Evolutionary conservation across 2,113 vertebrate genomes (phyloP), one percentile per base, ranked within the genome.

Genomic region (Origma solitaria): DNA sequence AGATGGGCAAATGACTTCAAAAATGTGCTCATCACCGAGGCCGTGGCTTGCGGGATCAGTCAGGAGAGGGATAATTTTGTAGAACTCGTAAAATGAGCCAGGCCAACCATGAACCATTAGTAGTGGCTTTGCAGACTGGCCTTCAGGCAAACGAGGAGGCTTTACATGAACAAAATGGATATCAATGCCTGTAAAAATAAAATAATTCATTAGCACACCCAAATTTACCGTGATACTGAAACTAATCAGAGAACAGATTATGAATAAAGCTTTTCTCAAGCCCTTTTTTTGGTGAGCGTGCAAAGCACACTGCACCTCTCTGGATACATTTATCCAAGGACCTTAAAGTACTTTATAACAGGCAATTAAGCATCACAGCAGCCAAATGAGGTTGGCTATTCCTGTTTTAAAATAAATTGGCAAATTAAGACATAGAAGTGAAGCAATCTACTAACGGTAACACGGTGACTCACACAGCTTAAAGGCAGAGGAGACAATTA

Each of bases 81-180:
- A 98, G 33, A 98, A 98, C 94, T 98, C 98, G 0, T 95, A 98
- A 90, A 98, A 98, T 11, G 97, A 98, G 44, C 98, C 98, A 1
- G 98, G 98, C 98, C 98, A 98, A 61, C 98, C 98, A 7, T 98
- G 98, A 30, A 98, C 96, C 98, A 98, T 98, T 49, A 98, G 35
- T 21, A 98, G 71, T 16, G 98, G 98, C 50, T 97, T 97, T 23
- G 97, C 92, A 72, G 86, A 87, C 20, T 25, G 65, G 77, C 97
- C 96, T 11, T 95, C n/a, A 3, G 97, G 96, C 72, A 95, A 76
- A 61, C 3, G 31, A 25, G 81, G 65, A 25, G 98, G 97, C 86
- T 98, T 98, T 47, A 97, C 95, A 0, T 98, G 98, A 89, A 98
- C 86, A 94, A 98, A 98, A 88, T 98, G 98, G 91, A 98, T 95